Evolutionary conservation across 37 sponge, comb jelly and placozoan species (phyloP).

Genomic region (Beroe forskalii): DNA sequence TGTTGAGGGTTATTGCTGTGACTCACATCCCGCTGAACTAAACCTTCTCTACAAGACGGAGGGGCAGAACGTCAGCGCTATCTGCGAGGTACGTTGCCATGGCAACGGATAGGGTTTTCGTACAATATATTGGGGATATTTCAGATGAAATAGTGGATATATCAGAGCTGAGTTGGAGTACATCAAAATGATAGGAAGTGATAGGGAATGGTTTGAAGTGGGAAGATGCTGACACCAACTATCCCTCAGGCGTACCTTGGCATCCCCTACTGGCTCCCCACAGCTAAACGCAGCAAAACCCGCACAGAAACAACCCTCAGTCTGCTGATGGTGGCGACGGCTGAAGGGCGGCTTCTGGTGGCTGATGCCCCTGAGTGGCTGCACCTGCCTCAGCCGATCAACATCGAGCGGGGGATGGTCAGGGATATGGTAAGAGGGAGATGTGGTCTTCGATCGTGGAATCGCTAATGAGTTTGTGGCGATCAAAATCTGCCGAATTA

Average conservation of each 20-base stretch:
- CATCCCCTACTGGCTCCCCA: conserved; percentile 61
- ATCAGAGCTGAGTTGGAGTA: no score
- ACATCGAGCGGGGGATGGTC: conserved; percentile 36
- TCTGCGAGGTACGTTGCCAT: conserved; percentile 8
- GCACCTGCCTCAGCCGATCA: conserved; percentile 24
- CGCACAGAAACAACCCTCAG: conserved; percentile 7
- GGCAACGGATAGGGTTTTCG: no score
- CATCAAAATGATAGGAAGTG: no score
- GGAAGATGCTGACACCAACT: not conserved
- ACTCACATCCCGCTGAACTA: conserved; percentile 36
- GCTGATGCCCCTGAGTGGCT: conserved; percentile 54
- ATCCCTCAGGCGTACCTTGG: conserved; percentile 35
- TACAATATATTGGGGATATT: no score
- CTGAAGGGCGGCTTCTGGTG: conserved; percentile 21
- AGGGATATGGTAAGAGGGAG: conserved; percentile 38
- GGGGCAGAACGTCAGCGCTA: conserved; percentile 42
- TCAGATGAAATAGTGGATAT: no score
- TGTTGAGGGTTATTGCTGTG: conserved; percentile 54
- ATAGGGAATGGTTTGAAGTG: no score
- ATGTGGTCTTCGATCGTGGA: not conserved
- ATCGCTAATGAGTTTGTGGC: no score
- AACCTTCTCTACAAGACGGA: conserved; percentile 45
- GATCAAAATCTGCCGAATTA: no score
- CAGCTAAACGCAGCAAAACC: conserved; percentile 57
- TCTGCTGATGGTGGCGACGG: conserved; percentile 40